Percentiles rank a stretch among this genome's conserved stretches.
Conservation (phyloP, 2,113 vertebrate genomes). For the Tupaia chinensis region DNA sequence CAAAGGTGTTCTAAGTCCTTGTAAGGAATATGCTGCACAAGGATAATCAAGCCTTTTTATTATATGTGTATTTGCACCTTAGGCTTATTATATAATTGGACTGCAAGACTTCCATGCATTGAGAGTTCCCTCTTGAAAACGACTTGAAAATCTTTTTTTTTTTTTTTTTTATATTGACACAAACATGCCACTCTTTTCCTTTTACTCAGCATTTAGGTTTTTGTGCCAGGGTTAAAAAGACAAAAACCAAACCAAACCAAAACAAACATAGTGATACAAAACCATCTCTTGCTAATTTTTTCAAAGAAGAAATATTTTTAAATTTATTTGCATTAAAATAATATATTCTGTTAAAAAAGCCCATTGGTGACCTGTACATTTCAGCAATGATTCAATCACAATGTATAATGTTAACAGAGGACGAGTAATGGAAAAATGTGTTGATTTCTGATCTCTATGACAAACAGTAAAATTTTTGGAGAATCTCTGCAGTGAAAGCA, state of each 20-base stretch:
- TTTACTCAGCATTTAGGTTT: not conserved
- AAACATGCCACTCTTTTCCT: not conserved
- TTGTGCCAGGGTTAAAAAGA: not conserved
- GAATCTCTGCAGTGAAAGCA: not conserved
- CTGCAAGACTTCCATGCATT: not conserved
- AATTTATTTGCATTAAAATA: not conserved
- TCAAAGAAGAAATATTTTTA: not conserved
- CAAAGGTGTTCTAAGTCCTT: not conserved
- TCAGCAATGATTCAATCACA: not conserved
- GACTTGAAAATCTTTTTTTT: no score
- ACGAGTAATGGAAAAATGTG: not conserved
- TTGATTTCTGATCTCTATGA: not conserved
- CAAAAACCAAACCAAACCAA: no score
- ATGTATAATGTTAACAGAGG: not conserved
- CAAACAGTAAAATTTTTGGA: not conserved
- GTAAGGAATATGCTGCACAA: not conserved
- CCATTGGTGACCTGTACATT: not conserved
- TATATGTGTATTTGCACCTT: not conserved
- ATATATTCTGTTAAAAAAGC: not conserved
- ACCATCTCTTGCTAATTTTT: not conserved
- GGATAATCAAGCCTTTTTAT: not conserved
- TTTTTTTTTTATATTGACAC: not conserved
- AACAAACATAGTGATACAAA: not conserved
- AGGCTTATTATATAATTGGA: not conserved
- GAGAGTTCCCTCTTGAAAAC: not conserved